These are phyloP conservation scores for Todiramphus chloris DNA, from an alignment of 2,113 vertebrate genomes.

Conservation along the genomic window DNA sequence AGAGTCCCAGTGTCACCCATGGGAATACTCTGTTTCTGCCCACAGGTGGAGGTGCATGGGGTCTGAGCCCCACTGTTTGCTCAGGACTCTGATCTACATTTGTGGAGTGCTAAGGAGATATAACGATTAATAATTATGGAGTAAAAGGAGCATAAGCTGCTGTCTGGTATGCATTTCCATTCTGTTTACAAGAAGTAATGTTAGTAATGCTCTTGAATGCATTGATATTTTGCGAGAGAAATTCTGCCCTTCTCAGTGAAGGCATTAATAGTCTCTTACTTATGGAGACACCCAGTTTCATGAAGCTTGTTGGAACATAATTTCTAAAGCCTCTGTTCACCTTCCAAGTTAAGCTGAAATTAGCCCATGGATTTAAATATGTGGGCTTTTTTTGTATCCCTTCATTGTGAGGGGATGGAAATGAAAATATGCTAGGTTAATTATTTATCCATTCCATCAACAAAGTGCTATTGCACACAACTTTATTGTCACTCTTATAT, in stretches of 20 bases:
- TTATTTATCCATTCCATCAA: neutral
- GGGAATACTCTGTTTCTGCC: neutral
- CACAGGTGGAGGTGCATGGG: neutral
- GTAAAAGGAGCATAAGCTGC: neutral
- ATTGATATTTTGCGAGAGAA: neutral
- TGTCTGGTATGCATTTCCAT: neutral
- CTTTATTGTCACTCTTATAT: neutral
- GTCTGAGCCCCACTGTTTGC: neutral
- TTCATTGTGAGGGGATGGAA: neutral
- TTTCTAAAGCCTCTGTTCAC: slow-evolving; percentile 44
- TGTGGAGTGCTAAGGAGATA: neutral
- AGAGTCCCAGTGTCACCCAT: neutral
- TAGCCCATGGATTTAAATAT: neutral
- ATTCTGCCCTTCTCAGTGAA: neutral
- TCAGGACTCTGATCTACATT: neutral
- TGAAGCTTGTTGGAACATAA: neutral
- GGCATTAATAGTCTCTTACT: neutral
- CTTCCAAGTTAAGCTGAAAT: slow-evolving; percentile 51
- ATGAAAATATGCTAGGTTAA: neutral
- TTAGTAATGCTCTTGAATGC: neutral
- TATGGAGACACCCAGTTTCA: neutral
- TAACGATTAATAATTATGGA: neutral
- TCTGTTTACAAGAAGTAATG: neutral
- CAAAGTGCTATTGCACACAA: neutral
- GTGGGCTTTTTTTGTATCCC: neutral